Evolutionary conservation across 2,797 vertebrate species (phyloP), one percentile per base, ranked within the genome.

Genomic region (Sebastes diaconus): DNA sequence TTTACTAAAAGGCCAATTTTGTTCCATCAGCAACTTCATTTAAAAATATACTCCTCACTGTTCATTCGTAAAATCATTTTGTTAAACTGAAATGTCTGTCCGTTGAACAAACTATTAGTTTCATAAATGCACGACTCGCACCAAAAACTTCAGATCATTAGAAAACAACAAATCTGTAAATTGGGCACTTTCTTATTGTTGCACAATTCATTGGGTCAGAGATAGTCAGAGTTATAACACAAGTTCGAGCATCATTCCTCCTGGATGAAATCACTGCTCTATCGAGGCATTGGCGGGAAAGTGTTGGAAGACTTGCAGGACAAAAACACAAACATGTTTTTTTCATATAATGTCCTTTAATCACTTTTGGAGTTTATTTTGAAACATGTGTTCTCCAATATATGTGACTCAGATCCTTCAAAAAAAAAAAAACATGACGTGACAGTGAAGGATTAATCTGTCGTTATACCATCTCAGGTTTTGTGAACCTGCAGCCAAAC

Each of bases 171-270:
- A 0, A 50, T n/a, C 6, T 59, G 60, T 34, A 61, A 79, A 73
- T 8, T 18, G 4, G 10, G 2, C 24, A 32, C 50, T 60, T 57
- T 54, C n/a, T 13, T 68, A 30, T 68, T 76, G 18, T 55, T 73
- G 66, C 58, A 60, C 75, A 72, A 67, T 63, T 36, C 34, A 36
- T 36, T 36, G 34, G 34, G 34, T 36, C 34, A 36, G 11, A 36
- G 34, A 36, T 36, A 36, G 57, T 36, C 7, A 2, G 18, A 77
- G 65, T 76, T 34, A 68, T 4, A 64, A 32, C 5, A 50, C 1
- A 12, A 57, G 46, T 60, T 60, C 12, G 42, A 58, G 70, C 70
- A 74, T 77, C 81, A 87, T 92, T 88, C 88, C 39, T 79, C 20
- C 52, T 32, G 78, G 68, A 46, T 89, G 81, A 85, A 84, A 59